Evolutionary conservation across 2,797 vertebrate species (phyloP), one percentile per base, ranked within the genome.

Genomic region (Crax fasciolata): DNA sequence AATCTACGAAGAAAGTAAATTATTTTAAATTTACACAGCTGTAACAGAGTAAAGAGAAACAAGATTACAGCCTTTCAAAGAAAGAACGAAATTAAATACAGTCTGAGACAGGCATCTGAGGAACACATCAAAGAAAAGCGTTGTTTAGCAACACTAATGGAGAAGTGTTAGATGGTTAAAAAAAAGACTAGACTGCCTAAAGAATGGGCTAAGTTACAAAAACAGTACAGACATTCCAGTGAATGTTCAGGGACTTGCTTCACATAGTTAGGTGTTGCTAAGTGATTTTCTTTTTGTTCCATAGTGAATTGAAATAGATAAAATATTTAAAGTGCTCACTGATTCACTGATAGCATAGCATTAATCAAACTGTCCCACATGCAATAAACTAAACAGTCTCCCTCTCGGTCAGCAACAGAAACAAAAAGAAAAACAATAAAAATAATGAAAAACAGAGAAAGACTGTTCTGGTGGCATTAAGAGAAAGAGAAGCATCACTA

Each of bases 1-100:
- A 76, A 83, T 32, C 43, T 66, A 38, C 43, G 44, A 66, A 62
- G 68, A 80, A 87, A 87, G 25, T 25, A 85, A 61, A 91, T 77
- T 71, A 16, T 74, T 93, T 95, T 74, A 83, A 87, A 94, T 94
- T 94, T 95, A 83, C 88, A 94, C 87, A 94, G 92, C 92, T 94
- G 84, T 85, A 92, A 85, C 49, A 90, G 32, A 51, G 65, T 61
- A 84, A 93, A 94, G 84, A 77, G 72, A 84, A 94, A 68, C 20
- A 83, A 84, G 68, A 92, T 73, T 83, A 84, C 1, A 24, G 54
- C 51, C 84, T 87, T 93, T 86, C 65, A 87, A 78, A 91, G 68
- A 62, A 58, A 93, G 72, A 93, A 96, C 52, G 62, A 72, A 85
- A 93, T 92, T 27, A 96, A 96, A 88, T 72, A 68, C 57, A 85